Evolutionary conservation across 2,888 invertebrate genomes (phyloP).

Genomic region (Temnothorax unifasciatus): DNA sequence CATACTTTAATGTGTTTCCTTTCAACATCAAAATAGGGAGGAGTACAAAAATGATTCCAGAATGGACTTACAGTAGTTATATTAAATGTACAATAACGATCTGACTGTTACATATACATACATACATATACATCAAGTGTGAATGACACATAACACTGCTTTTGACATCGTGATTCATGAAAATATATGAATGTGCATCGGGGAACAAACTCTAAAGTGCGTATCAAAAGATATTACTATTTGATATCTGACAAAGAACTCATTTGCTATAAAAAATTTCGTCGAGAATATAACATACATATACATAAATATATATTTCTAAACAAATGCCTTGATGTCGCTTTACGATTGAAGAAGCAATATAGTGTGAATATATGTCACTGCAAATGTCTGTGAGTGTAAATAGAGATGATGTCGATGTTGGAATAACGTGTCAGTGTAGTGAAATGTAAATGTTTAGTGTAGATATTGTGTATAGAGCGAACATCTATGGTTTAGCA

Average conservation of each 20-base stretch:
- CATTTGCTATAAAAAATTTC: neutral
- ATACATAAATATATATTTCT: slow-evolving; percentile 12
- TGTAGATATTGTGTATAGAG: slow-evolving; percentile 39
- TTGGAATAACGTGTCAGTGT: slow-evolving; percentile 21
- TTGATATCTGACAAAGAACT: slow-evolving; percentile 9
- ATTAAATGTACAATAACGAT: neutral
- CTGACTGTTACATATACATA: neutral
- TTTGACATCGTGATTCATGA: neutral
- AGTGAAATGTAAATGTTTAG: slow-evolving; percentile 55
- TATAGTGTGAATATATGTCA: slow-evolving; percentile 36
- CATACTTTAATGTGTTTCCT: neutral
- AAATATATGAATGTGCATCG: neutral
- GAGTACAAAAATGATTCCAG: neutral
- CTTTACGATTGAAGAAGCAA: slow-evolving; percentile 14
- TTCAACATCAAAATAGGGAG: neutral
- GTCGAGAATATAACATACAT: slow-evolving; percentile 8
- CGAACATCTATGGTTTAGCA: slow-evolving; percentile 61
- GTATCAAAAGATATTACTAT: neutral
- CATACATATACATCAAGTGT: neutral
- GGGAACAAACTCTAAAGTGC: neutral
- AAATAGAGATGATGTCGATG: neutral
- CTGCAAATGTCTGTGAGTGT: slow-evolving; percentile 4
- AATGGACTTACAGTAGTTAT: neutral
- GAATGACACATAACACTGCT: slow-evolving; percentile 10
- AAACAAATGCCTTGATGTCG: slow-evolving; percentile 15